phyloP scores from a whole-genome alignment of 1,140 invertebrate genomes.

The Drosophila santomea region DNA sequence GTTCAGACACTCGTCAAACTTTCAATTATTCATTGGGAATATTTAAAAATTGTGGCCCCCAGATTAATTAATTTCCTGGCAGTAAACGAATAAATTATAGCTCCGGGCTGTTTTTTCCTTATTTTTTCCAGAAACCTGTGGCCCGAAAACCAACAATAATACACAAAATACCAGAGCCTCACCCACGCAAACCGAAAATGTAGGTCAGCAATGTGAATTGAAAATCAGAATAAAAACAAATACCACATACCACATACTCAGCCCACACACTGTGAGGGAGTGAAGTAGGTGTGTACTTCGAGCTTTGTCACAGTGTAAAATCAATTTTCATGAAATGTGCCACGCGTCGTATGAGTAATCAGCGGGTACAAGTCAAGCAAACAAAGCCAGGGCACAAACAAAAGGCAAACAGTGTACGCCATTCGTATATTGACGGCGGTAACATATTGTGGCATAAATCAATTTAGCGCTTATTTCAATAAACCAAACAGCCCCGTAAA shows the following conservation, averaged over 20 bases:
- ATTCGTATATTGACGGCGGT: constrained; percentile 29
- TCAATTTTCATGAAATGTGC: constrained; percentile 80
- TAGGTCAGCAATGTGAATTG: constrained; percentile 77
- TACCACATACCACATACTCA: constrained; percentile 40
- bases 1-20: constrained; percentile 9
- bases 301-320: constrained; percentile 75
- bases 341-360: constrained; percentile 77
- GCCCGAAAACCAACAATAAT: constrained; percentile 20
- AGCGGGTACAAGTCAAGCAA: constrained; percentile 55
- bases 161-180: constrained; percentile 12
- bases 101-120: constrained; percentile 36
- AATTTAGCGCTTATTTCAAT: constrained; percentile 78
- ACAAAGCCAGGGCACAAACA: constrained; percentile 37
- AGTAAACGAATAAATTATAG: constrained; percentile 57
- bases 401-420: constrained; percentile 27
- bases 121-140: constrained; percentile 43
- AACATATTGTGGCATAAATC: constrained; percentile 76
- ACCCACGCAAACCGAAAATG: constrained; percentile 55
- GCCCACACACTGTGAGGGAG: constrained; percentile 6
- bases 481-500: constrained; percentile 53
- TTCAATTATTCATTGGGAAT: constrained; percentile 34
- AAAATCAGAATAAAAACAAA: constrained; percentile 64
- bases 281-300: constrained; percentile 23
- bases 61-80: constrained; percentile 62
- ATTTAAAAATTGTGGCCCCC: constrained; percentile 30